Evolutionary conservation across 2,797 vertebrate genomes (phyloP), one percentile per base, ranked within the genome.

Genomic region (Manis javanica): DNA sequence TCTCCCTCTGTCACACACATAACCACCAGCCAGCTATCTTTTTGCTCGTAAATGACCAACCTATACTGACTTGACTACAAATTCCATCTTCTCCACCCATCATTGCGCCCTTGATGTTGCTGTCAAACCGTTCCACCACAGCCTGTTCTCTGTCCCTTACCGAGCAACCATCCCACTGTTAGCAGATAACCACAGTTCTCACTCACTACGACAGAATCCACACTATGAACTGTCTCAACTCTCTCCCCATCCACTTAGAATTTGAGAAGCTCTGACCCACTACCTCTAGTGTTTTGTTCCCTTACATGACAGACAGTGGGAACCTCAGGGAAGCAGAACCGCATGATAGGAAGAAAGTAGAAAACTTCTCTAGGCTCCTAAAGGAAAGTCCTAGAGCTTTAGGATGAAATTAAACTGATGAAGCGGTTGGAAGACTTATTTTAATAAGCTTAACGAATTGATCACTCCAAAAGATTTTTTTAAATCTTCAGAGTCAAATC

Each of bases 361-460:
- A n/a, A 87, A 93, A 68, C 9, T 14, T 75, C 3, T 77, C 12
- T n/a, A 72, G 39, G 19, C 69, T 72, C 42, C 57, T 19, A 42
- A 46, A 63, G 29, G 3, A 90, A 91, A 91, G 10, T 21, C 75
- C 29, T 75, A 94, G 37, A 63, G 39, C n/a, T 75, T 81, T 69
- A 64, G 13, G 6, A n/a, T 77, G 46, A 91, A 87, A 75, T 95
- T 88, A 66, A 89, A 69, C 13, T 24, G 71, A 68, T 18, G 64
- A 57, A 92, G 10, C 87, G 26, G n/a, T 88, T 64, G 79, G 46
- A 86, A 81, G 34, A 39, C n/a, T 11, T 21, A 91, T 82, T 87
- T 82, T 87, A 79, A 81, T 81, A 84, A 90, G 39, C 26, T 87
- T 91, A 79, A 68, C 39, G 12, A 78, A 93, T 55, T 57, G 7